Percentiles rank a stretch among this genome's conserved stretches.
Conservation (phyloP, 2,888 invertebrate genomes). For the Apodemia hepburni region DNA sequence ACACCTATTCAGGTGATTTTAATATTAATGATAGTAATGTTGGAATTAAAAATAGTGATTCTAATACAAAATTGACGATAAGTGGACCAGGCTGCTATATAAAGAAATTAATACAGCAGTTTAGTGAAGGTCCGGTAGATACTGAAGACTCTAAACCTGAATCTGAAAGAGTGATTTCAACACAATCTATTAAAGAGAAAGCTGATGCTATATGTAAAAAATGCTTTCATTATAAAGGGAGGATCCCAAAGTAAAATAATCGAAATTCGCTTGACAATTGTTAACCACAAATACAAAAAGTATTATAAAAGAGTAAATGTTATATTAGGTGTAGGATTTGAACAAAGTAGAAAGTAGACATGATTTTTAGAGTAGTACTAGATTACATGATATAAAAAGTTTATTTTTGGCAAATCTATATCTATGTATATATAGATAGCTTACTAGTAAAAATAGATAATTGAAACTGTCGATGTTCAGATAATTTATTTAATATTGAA, state of each 20-base stretch:
- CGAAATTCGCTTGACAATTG: not conserved
- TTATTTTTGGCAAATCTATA: too few species aligned
- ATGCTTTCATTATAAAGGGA: constrained; percentile 73
- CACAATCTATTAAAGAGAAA: constrained; percentile 59
- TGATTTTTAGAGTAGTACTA: constrained; percentile 17
- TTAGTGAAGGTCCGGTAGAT: constrained; percentile 70
- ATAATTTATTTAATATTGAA: too few species aligned
- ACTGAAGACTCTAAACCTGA: constrained; percentile 61
- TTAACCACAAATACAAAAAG: not conserved
- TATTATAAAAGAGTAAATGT: not conserved
- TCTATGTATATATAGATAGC: too few species aligned
- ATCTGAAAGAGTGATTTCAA: constrained; percentile 54
- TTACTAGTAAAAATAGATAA: too few species aligned
- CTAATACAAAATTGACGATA: constrained; percentile 56
- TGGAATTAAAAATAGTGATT: constrained; percentile 38
- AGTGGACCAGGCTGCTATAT: constrained; percentile 71
- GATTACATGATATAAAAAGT: not conserved
- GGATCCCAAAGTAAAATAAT: constrained; percentile 51
- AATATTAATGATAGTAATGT: constrained; percentile 42
- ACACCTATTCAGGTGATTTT: constrained; percentile 37
- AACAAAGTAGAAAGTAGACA: constrained; percentile 23
- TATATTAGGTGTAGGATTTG: constrained; percentile 8
- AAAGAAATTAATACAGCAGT: constrained; percentile 71
- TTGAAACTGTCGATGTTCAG: too few species aligned
- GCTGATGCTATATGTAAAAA: constrained; percentile 76